phyloP scores from a whole-genome alignment of 2,888 invertebrate genomes.

The Scaptomyza flava region DNA sequence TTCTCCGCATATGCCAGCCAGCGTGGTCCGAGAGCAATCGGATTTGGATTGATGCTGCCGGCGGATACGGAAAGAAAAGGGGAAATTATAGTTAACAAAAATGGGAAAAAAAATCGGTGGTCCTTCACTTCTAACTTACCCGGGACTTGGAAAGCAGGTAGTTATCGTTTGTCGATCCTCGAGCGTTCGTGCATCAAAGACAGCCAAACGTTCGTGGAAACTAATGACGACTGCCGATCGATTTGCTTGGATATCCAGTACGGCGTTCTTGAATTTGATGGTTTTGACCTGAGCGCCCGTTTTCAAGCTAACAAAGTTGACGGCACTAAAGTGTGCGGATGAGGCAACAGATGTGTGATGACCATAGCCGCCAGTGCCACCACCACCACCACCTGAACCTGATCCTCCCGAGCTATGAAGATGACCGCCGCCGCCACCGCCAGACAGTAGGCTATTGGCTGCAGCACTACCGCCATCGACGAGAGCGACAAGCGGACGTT shows the following conservation, averaged over 20 bases:
- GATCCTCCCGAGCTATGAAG: constrained; percentile 4
- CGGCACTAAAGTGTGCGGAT: constrained; percentile 89
- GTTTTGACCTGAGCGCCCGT: constrained; percentile 87
- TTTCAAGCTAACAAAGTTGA: constrained; percentile 92
- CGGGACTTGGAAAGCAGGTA: constrained; percentile 94
- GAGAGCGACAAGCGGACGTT: constrained; percentile 94
- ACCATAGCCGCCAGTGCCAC: constrained; percentile 86
- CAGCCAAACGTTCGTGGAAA: constrained; percentile 94
- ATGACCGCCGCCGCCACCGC: constrained; percentile 87
- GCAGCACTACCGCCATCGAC: constrained; percentile 92
- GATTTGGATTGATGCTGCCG: constrained; percentile 87
- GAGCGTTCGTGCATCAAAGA: constrained; percentile 94
- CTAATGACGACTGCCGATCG: constrained; percentile 94
- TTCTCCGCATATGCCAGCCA: constrained; percentile 95
- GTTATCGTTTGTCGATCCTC: constrained; percentile 95
- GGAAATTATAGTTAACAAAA: not conserved
- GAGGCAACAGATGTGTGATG: constrained; percentile 81
- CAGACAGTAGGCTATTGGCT: constrained; percentile 88
- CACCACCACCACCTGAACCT: constrained; percentile 90
- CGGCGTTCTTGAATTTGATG: constrained; percentile 96
- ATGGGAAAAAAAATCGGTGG: too few relatives aligned
- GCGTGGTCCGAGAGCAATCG: constrained; percentile 93
- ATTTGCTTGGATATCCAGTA: constrained; percentile 95
- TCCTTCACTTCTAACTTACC: constrained; percentile 83
- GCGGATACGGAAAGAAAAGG: not conserved